Percentiles rank a stretch among this genome's conserved stretches.
Evolutionary conservation across 1,140 invertebrate genomes (phyloP).

Genomic region (Caerostris darwini): DNA sequence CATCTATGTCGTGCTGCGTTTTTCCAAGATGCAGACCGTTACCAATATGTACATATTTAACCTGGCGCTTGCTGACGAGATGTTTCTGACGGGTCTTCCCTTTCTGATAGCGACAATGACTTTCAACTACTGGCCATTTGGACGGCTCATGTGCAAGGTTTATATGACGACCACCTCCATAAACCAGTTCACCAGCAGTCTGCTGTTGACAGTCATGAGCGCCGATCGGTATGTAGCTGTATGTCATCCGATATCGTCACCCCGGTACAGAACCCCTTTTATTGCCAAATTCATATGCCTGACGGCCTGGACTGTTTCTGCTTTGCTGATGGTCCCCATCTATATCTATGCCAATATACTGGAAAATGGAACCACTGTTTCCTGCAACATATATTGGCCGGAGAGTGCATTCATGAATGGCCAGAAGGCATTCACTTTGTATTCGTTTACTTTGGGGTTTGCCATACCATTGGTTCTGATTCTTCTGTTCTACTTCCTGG

Average conservation of each 20-base stretch:
- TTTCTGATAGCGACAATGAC: slow-evolving; percentile 94
- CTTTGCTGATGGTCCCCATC: slow-evolving; percentile 93
- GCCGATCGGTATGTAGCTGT: slow-evolving; percentile 97
- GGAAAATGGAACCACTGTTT: slow-evolving; percentile 81
- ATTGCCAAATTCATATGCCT: slow-evolving; percentile 92
- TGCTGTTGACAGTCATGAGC: slow-evolving; percentile 97
- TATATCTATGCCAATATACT: slow-evolving; percentile 93
- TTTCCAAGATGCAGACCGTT: slow-evolving; percentile 98
- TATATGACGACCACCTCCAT: slow-evolving; percentile 97
- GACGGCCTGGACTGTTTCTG: slow-evolving; percentile 91
- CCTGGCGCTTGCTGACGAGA: slow-evolving; percentile 96
- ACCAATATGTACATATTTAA: slow-evolving; percentile 99
- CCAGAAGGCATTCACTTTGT: slow-evolving; percentile 91
- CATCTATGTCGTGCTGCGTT: slow-evolving; percentile 95
- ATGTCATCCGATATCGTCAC: slow-evolving; percentile 95
- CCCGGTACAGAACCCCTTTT: slow-evolving; percentile 91
- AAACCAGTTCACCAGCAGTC: slow-evolving; percentile 96
- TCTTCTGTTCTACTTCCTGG: slow-evolving; percentile 96
- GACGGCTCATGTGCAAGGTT: slow-evolving; percentile 93
- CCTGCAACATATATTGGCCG: slow-evolving; percentile 93
- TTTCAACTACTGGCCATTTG: slow-evolving; percentile 93
- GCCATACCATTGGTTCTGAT: slow-evolving; percentile 95
- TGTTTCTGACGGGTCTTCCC: slow-evolving; percentile 95
- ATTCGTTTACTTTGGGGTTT: slow-evolving; percentile 95
- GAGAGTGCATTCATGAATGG: slow-evolving; percentile 83